A percentile compares a stretch with the other conserved stretches of the same genome.
These are phyloP conservation scores for Onthophagus taurus DNA, from an alignment of 1,140 invertebrate species.

Conservation along the genomic window DNA sequence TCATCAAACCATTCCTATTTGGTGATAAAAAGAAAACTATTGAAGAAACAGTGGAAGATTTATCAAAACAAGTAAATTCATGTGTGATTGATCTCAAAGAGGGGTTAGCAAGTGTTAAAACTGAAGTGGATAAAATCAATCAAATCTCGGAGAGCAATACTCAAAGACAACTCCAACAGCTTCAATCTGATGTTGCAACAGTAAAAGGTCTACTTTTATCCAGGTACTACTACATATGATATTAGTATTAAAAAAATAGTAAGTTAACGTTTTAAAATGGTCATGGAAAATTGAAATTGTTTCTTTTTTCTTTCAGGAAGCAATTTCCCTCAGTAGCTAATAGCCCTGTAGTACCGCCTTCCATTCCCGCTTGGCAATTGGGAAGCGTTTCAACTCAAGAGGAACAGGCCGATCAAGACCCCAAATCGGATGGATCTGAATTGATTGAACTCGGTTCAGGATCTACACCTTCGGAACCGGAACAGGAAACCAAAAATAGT, in stretches of 20 bases:
- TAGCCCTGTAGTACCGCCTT: conserved; percentile 52
- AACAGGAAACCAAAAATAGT: conserved; percentile 57
- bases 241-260: too few relatives aligned
- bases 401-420: conserved; percentile 27
- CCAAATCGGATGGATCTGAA: conserved; percentile 33
- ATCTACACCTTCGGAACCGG: conserved; percentile 53
- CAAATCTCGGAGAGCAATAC: conserved; percentile 40
- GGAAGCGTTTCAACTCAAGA: conserved; percentile 38
- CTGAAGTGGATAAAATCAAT: conserved; percentile 46
- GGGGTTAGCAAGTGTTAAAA: conserved; percentile 47
- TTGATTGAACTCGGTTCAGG: conserved; percentile 37
- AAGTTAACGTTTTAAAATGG: conserved; percentile 4
- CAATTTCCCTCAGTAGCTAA: conserved; percentile 56
- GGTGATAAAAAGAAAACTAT: conserved; percentile 36
- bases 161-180: conserved; percentile 52
- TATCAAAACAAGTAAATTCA: conserved; percentile 54
- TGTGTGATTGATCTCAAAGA: conserved; percentile 51
- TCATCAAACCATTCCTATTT: conserved; percentile 34
- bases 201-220: conserved; percentile 67
- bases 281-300: too few relatives aligned
- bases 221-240: conserved; percentile 50
- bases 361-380: conserved; percentile 69
- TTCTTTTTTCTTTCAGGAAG: conserved; percentile 43
- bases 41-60: conserved; percentile 52
- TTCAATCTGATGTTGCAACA: conserved; percentile 65